phyloP scores from a whole-genome alignment of 2,113 vertebrate genomes.

The Siniperca chuatsi region DNA sequence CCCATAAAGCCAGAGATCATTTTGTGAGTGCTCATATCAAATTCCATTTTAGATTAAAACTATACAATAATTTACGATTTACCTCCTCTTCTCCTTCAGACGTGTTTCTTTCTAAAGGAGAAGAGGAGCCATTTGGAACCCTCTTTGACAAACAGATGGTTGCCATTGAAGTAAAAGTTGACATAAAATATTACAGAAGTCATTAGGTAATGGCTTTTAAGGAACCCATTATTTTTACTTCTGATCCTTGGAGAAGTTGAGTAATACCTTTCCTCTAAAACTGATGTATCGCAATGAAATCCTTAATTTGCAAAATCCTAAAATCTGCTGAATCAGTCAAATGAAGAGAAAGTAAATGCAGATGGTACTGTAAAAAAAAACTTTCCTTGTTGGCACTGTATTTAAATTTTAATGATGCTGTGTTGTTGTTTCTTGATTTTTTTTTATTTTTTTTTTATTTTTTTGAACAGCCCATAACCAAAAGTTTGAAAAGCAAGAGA shows the following conservation, averaged over 20 bases:
- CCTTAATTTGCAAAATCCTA: not conserved
- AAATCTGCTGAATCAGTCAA: not conserved
- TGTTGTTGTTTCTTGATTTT: not conserved
- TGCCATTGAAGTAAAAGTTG: not conserved
- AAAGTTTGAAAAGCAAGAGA: not conserved
- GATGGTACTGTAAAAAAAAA: not conserved
- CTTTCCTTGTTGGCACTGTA: too few species aligned
- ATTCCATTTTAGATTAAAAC: constrained; percentile 20
- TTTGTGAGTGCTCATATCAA: constrained; percentile 3
- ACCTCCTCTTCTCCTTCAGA: not conserved
- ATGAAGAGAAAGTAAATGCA: not conserved
- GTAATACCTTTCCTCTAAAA: not conserved
- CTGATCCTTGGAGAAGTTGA: not conserved
- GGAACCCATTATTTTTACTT: not conserved
- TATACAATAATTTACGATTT: not conserved
- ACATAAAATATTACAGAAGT: constrained; percentile 23
- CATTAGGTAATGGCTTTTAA: constrained; percentile 27
- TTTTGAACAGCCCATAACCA: not conserved
- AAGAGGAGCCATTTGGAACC: not conserved
- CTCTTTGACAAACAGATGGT: constrained; percentile 16
- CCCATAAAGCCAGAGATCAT: constrained; percentile 29
- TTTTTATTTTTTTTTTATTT: not conserved
- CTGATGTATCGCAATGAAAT: not conserved
- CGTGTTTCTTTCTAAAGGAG: not conserved
- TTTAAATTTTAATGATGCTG: not conserved